phyloP scores from a whole-genome alignment of 1,140 invertebrate species.

The Drosophila aff. region DNA sequence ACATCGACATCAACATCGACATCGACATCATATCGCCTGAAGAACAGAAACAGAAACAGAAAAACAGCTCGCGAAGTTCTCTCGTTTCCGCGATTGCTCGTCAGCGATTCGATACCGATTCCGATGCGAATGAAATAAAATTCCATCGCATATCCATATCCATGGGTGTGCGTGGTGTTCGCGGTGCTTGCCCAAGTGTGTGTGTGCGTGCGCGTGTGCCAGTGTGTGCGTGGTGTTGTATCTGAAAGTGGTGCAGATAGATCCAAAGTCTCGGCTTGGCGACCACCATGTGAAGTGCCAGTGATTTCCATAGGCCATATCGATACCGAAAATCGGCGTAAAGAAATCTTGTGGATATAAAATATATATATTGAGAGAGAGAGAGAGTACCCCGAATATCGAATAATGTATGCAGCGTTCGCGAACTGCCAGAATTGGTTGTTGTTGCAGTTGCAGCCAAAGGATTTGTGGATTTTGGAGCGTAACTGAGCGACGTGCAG shows the following conservation, averaged over 20 bases:
- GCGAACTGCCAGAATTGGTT: slow-evolving; percentile 77
- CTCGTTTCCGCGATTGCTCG: slow-evolving; percentile 63
- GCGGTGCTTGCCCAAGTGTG: slow-evolving; percentile 7
- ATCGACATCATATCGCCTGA: slow-evolving; percentile 26
- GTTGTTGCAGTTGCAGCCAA: slow-evolving; percentile 83
- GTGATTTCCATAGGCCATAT: slow-evolving; percentile 47
- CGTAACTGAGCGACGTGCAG: slow-evolving; percentile 57
- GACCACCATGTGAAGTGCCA: slow-evolving; percentile 55
- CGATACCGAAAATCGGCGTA: slow-evolving; percentile 30
- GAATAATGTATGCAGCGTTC: slow-evolving; percentile 79
- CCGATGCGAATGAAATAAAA: slow-evolving; percentile 51
- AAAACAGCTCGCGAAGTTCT: slow-evolving; percentile 66
- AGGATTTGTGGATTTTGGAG: slow-evolving; percentile 84
- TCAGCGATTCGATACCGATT: slow-evolving; percentile 59
- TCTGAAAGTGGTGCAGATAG: slow-evolving; percentile 36
- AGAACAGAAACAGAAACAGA: slow-evolving; percentile 53
- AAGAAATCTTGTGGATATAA: slow-evolving; percentile 34
- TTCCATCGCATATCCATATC: slow-evolving; percentile 40
- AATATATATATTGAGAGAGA: not conserved
- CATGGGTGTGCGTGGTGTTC: slow-evolving; percentile 28
- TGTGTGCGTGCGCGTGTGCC: slow-evolving; percentile 23
- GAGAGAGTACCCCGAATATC: slow-evolving; percentile 22
- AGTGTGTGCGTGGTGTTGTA: slow-evolving; percentile 29
- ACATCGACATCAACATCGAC: slow-evolving; percentile 24
- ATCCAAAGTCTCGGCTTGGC: slow-evolving; percentile 44